Evolutionary conservation across 2,797 vertebrate genomes (phyloP).

Genomic region (Micromesistius poutassou): DNA sequence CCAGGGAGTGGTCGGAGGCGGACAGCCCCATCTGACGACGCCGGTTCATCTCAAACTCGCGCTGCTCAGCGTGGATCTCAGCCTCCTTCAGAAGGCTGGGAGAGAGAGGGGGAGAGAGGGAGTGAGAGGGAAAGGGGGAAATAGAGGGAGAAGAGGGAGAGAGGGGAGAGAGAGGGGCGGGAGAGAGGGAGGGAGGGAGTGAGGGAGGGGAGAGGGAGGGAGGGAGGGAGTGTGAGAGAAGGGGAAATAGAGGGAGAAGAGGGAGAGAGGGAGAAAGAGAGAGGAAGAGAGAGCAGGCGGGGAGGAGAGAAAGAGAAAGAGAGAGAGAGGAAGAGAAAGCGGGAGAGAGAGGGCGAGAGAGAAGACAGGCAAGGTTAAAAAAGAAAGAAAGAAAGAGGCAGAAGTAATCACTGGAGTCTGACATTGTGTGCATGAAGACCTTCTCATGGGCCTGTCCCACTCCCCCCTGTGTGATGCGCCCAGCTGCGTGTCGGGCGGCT

Average conservation of each 20-base stretch:
- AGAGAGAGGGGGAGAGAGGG: not conserved
- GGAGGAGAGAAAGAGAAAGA: not conserved
- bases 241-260: not conserved
- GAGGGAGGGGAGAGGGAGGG: not conserved
- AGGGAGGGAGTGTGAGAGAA: too few relatives aligned
- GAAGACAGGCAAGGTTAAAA: not conserved
- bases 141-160: too few relatives aligned
- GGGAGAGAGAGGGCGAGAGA: slow-evolving; percentile 6
- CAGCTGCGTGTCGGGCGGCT: not conserved
- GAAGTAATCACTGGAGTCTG: not conserved
- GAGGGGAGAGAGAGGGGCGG: not conserved
- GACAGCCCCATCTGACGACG: slow-evolving; percentile 95
- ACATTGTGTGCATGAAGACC: not conserved
- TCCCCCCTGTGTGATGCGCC: not conserved
- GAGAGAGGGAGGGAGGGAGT: not conserved
- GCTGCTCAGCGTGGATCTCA: slow-evolving; percentile 95
- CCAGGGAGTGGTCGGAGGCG: slow-evolving; percentile 93
- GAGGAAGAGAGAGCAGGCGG: not conserved
- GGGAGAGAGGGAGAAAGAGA: not conserved
- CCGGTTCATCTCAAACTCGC: slow-evolving; percentile 91
- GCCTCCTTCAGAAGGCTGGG: slow-evolving; percentile 93
- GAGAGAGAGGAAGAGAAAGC: not conserved
- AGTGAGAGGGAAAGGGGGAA: slow-evolving; percentile 2
- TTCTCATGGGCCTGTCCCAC: not conserved
- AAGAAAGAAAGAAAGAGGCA: not conserved